Base-by-base conservation (phyloP, 35 echinoderm and acorn worm species). In the Anneissia japonica region DNA sequence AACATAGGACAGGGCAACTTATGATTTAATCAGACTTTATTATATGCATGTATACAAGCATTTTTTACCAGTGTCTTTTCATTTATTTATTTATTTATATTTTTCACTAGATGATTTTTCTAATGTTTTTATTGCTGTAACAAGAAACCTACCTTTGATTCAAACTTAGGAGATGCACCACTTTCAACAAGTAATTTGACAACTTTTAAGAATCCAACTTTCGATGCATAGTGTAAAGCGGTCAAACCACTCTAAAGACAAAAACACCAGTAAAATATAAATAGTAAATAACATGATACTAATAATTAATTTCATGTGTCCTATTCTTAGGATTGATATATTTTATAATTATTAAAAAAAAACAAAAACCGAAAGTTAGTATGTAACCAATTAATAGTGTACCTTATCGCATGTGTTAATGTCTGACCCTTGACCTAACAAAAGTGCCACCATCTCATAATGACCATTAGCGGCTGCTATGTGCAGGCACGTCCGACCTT, bases 391-490 rank as follows among this genome's bases (percentile, higher is more conserved):
- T 31, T 73, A 55, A 39, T 29, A 85, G 35, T 77, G 41, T 73
- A 99, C 96, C 96, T 93, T 99, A 72, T 99, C 92, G 74, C 82
- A 94, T 23, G 89, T 81, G 56, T 99, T 99, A 40, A 99, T 93
- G 46, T 99, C 96, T 73, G 96, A 91, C 38, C 96, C 96, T 79
- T 97, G 96, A 39, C 96, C 96, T 32, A 99, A 80, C 3, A 99
- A 89, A 4, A 99, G 86, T 17, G 95, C 86, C 23, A 94, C 96
- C 96, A 99, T 99, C 38, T 90, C 96, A 89, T 99, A 99, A 46
- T 94, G 96, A 33, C 96, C 96, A 81, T 99, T 99, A 32, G 96
- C 88, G 36, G 96, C 82, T 74, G 96, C 96, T 32, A 93, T 89
- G 72, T 99, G 96, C 73, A 99, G 92, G 64, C 96, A 92, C 0